Evolutionary conservation across 2,888 invertebrate species (phyloP).

Genomic region (Philaethria dido): DNA sequence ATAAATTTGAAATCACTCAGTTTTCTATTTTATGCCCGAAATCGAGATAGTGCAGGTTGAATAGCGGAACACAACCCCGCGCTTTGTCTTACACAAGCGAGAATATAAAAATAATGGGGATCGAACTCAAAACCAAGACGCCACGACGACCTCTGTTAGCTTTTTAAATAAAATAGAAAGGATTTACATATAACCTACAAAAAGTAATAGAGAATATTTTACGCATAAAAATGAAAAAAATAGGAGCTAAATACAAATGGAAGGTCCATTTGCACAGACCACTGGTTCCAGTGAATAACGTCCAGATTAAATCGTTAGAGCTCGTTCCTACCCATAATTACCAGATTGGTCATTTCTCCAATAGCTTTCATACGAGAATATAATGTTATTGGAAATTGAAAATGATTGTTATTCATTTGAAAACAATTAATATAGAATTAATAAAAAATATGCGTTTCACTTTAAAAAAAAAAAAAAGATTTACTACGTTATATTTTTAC

Average conservation of each 20-base stretch:
- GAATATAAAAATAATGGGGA: too few species aligned
- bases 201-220: conserved; percentile 5
- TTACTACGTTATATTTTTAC: too few species aligned
- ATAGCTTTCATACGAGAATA: conserved; percentile 22
- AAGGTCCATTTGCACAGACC: conserved; percentile 2
- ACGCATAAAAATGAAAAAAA: background rate
- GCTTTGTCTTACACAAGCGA: too few species aligned
- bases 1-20: too few species aligned
- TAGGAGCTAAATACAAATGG: background rate
- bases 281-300: conserved; percentile 24
- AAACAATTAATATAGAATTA: background rate
- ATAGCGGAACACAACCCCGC: too few species aligned
- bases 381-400: background rate
- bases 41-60: too few species aligned
- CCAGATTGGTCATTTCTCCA: conserved; percentile 18
- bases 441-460: too few species aligned
- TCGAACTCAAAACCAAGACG: too few species aligned
- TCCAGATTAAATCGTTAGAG: conserved; percentile 27
- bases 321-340: background rate
- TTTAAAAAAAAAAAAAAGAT: too few species aligned
- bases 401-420: background rate
- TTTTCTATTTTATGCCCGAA: too few species aligned
- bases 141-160: background rate
- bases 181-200: background rate
- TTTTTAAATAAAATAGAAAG: background rate